Conservation (phyloP, 2,113 vertebrate species). For the Cariama cristata region DNA sequence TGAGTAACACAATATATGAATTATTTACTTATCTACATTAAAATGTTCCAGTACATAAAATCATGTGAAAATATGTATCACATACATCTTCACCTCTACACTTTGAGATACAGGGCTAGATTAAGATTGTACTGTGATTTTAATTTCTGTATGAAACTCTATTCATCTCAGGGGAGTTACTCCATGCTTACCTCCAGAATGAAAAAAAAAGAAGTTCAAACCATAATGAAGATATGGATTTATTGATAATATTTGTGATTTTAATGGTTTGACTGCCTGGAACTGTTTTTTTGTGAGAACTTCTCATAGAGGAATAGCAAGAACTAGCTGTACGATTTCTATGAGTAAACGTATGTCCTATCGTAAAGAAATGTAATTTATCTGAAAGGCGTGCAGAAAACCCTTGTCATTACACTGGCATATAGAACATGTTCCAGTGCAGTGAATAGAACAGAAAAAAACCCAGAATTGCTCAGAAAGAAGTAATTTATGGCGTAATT, state of each 20-base stretch:
- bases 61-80: neutral
- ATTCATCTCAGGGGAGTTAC: neutral
- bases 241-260: neutral
- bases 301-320: conserved; percentile 16
- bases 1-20: neutral
- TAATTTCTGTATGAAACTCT: neutral
- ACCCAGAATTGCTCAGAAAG: neutral
- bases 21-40: neutral
- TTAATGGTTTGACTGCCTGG: neutral
- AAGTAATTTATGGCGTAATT: neutral
- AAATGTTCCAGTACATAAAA: neutral
- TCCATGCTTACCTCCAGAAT: neutral
- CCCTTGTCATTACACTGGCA: conserved; percentile 13
- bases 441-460: conserved; percentile 11
- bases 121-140: neutral
- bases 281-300: neutral
- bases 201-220: neutral
- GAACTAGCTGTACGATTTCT: conserved; percentile 41
- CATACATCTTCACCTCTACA: neutral
- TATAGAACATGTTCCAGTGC: conserved; percentile 23
- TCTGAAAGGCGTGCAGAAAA: conserved; percentile 22
- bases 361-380: conserved; percentile 46
- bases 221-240: neutral
- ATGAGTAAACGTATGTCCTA: conserved; percentile 25
- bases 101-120: neutral